phyloP scores from a whole-genome alignment of 1,140 invertebrate genomes.

The Trichonephila inaurata region DNA sequence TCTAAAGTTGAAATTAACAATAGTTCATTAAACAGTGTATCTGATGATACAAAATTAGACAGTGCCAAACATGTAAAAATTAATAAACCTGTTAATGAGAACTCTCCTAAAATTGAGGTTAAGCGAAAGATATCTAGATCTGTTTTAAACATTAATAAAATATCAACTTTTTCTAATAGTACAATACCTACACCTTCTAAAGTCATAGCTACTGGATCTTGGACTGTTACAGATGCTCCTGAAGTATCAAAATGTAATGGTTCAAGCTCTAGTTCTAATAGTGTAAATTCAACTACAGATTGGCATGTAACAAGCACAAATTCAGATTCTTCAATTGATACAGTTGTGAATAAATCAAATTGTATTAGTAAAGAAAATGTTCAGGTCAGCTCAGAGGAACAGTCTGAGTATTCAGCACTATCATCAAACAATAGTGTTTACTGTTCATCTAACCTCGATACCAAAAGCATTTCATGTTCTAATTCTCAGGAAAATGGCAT shows the following conservation, averaged over 20 bases:
- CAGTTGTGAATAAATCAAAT: conserved; percentile 8
- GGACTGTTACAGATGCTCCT: conserved; percentile 79
- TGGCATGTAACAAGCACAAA: conserved; percentile 80
- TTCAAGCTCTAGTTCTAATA: conserved; percentile 79
- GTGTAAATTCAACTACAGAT: conserved; percentile 81
- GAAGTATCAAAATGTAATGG: conserved; percentile 79
- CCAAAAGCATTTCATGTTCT: conserved; percentile 1
- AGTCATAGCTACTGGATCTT: conserved; percentile 79
- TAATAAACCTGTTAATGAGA: not conserved
- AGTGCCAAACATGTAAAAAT: conserved; percentile 35
- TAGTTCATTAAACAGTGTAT: not conserved
- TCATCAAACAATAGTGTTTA: not conserved
- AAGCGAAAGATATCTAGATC: conserved; percentile 44
- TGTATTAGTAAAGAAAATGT: not conserved
- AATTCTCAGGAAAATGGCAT: conserved; percentile 43
- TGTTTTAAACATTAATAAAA: conserved; percentile 7
- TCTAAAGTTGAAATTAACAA: not conserved
- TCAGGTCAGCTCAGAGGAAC: not conserved
- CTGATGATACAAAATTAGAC: not conserved
- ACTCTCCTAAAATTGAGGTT: conserved; percentile 39
- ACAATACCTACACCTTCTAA: conserved; percentile 64
- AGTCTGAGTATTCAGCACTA: not conserved
- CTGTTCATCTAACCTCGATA: not conserved
- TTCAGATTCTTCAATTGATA: not conserved
- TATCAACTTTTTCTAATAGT: not conserved